A percentile compares a stretch with the other conserved stretches of the same genome.
Conservation (phyloP, 2,113 vertebrate species). For the Thermophis baileyi region DNA sequence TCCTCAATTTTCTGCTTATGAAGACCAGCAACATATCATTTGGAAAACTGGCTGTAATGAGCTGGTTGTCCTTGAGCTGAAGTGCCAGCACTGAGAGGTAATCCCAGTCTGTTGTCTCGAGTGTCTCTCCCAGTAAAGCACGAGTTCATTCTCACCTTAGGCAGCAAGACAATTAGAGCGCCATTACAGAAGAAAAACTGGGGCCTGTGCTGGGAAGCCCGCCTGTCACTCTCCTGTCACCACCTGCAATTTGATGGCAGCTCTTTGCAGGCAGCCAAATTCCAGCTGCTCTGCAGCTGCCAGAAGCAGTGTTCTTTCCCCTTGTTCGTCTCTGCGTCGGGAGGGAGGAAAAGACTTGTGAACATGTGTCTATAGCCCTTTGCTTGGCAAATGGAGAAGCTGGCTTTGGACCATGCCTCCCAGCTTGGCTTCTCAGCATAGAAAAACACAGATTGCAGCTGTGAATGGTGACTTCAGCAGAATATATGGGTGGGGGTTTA, state of each 20-base stretch:
- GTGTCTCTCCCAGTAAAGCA: neutral
- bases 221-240: neutral
- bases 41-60: slow-evolving; percentile 32
- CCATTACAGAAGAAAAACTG: neutral
- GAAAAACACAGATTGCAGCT: neutral
- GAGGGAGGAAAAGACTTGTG: neutral
- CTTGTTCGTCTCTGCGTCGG: neutral
- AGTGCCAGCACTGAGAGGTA: neutral
- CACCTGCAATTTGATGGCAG: neutral
- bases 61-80: slow-evolving; percentile 31
- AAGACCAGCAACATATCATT: slow-evolving; percentile 60
- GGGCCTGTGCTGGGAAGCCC: neutral
- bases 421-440: neutral
- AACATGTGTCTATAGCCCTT: neutral
- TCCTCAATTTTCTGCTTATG: slow-evolving; percentile 37
- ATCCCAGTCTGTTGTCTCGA: neutral
- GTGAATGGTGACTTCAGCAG: neutral
- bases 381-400: neutral
- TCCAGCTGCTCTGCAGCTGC: neutral
- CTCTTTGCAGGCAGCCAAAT: neutral
- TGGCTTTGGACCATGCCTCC: neutral
- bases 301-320: neutral
- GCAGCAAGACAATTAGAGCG: neutral
- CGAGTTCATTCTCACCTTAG: neutral
- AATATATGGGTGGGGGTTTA: neutral